Conservation (phyloP, 2,888 invertebrate species). For the Metallyticus violacea region DNA sequence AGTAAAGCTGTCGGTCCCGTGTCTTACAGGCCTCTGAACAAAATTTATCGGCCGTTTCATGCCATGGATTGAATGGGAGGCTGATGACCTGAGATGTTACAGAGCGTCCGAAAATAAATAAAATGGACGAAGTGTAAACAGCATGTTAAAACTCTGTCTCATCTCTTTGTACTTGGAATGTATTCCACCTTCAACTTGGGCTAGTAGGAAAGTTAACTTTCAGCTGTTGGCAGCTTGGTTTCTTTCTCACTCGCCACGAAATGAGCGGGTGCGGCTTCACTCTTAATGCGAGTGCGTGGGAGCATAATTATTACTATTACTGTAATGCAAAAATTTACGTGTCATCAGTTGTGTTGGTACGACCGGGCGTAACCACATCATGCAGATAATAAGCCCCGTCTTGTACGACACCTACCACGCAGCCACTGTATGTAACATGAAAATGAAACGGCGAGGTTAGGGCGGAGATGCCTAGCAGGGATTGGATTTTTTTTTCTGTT, state of each 20-base stretch:
- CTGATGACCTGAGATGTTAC: no score
- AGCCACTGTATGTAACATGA: not conserved
- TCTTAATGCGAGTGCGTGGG: not conserved
- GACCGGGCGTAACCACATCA: not conserved
- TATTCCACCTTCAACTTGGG: not conserved
- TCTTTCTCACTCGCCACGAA: not conserved
- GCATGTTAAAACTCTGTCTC: no score
- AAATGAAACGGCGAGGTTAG: not conserved
- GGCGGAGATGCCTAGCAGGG: no score
- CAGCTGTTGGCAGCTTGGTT: not conserved
- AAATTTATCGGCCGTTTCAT: no score
- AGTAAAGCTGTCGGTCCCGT: no score
- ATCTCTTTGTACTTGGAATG: not conserved
- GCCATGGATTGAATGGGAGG: no score
- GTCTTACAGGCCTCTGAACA: no score
- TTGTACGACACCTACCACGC: not conserved
- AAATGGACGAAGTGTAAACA: no score
- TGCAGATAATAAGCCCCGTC: not conserved
- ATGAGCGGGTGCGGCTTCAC: not conserved
- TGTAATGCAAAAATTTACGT: not conserved
- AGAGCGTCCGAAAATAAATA: no score
- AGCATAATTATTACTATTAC: not conserved
- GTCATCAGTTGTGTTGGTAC: not conserved
- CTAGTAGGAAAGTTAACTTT: not conserved
- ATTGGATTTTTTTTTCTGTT: no score